Evolutionary conservation across 2,888 invertebrate species (phyloP).

Genomic region (Tyria jacobaeae): DNA sequence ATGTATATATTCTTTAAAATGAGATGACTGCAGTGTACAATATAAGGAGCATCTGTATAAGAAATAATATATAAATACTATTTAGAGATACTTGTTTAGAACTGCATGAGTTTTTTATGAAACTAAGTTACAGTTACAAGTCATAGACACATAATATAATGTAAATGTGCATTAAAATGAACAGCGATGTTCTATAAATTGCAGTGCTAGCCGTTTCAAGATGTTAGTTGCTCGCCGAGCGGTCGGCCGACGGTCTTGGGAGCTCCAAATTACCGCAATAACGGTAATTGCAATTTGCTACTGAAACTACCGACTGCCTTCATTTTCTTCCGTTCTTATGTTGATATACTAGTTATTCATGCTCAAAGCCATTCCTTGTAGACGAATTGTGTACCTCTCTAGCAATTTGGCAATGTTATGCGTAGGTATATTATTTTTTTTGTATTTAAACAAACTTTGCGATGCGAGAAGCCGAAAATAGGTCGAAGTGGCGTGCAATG

Average conservation of each 20-base stretch:
- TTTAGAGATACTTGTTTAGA: too few relatives aligned
- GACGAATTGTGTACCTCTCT: not conserved
- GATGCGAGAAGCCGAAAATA: too few relatives aligned
- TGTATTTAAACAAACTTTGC: too few relatives aligned
- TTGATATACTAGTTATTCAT: constrained; percentile 57
- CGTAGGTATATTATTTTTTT: too few relatives aligned
- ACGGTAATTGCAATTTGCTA: constrained; percentile 81
- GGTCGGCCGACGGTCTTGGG: constrained; percentile 39
- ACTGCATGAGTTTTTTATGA: too few relatives aligned
- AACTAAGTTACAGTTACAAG: not conserved
- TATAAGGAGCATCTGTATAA: too few relatives aligned
- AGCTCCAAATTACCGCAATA: constrained; percentile 78
- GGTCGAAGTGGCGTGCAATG: too few relatives aligned
- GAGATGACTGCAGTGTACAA: too few relatives aligned
- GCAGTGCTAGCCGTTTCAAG: constrained; percentile 60
- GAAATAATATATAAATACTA: too few relatives aligned
- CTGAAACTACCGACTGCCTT: constrained; percentile 75
- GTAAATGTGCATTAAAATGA: constrained; percentile 37
- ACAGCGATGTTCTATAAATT: constrained; percentile 56
- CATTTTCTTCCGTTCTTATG: constrained; percentile 71
- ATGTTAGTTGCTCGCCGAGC: constrained; percentile 41
- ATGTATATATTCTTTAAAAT: too few relatives aligned
- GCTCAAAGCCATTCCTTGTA: constrained; percentile 29
- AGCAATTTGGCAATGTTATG: too few relatives aligned
- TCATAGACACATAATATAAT: constrained; percentile 6